Conservation (phyloP, 1,140 invertebrate species). For the Latrodectus geometricus region DNA sequence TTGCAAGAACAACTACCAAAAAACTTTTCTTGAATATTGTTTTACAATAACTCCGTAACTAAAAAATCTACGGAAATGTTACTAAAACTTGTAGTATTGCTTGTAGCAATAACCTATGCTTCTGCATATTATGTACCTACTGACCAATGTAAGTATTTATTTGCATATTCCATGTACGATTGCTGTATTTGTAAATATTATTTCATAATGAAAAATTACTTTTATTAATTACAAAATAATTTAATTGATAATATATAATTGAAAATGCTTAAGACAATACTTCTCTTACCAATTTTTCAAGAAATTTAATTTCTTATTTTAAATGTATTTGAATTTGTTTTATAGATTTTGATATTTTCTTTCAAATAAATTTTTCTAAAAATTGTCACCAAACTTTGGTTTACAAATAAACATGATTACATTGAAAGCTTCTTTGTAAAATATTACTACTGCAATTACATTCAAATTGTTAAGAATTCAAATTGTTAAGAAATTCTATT, state of each 20-base stretch:
- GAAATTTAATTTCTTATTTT: neutral
- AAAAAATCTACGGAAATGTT: conserved; percentile 14
- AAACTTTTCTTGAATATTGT: neutral
- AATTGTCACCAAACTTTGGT: too few relatives aligned
- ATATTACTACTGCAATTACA: too few relatives aligned
- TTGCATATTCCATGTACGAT: too few relatives aligned
- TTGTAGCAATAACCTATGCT: conserved; percentile 13
- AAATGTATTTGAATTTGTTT: neutral
- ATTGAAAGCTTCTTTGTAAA: too few relatives aligned
- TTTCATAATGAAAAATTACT: neutral
- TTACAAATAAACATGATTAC: too few relatives aligned
- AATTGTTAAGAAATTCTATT: too few relatives aligned
- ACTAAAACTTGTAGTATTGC: conserved; percentile 4
- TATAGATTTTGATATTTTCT: too few relatives aligned
- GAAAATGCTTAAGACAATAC: neutral
- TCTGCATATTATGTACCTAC: neutral
- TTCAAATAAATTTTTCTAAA: too few relatives aligned
- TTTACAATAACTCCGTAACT: neutral
- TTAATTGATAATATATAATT: neutral
- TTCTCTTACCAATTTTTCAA: neutral
- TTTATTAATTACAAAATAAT: neutral
- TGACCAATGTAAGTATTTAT: conserved; percentile 13
- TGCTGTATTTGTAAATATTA: neutral
- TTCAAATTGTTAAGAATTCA: too few relatives aligned
- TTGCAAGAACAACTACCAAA: neutral